Conservation (phyloP, 2,797 vertebrate genomes). For the Neoniphon sammara region DNA sequence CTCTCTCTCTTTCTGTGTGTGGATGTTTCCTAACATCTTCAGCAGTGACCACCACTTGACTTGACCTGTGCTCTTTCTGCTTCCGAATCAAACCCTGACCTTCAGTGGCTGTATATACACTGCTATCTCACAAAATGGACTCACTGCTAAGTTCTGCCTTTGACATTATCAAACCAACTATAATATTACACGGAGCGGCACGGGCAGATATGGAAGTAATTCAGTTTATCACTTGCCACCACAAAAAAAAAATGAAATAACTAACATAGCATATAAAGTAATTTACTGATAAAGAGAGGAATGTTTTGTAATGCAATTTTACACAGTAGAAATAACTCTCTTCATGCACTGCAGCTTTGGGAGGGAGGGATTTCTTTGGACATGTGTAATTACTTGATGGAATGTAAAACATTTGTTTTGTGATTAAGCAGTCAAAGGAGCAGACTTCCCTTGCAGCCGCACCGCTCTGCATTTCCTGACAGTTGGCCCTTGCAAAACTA, state of each 20-base stretch:
- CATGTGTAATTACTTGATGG: conserved; percentile 37
- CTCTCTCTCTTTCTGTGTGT: too few relatives aligned
- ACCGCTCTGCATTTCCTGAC: not conserved
- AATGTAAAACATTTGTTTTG: conserved; percentile 24
- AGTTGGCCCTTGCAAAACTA: not conserved
- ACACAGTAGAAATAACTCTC: conserved; percentile 3
- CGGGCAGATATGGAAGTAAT: conserved; percentile 35
- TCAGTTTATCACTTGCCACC: conserved; percentile 39
- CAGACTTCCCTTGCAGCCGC: not conserved
- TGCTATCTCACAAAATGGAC: conserved; percentile 27
- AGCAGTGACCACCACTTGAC: conserved; percentile 57
- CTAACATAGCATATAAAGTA: conserved; percentile 13
- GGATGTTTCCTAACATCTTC: conserved; percentile 24
- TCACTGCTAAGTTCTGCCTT: conserved; percentile 47
- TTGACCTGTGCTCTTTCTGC: conserved; percentile 39
- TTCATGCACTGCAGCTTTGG: not conserved
- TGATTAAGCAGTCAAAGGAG: conserved; percentile 13
- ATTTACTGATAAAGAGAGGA: conserved; percentile 24
- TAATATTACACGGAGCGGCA: conserved; percentile 52
- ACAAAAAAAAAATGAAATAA: conserved; percentile 34
- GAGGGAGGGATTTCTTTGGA: conserved; percentile 39
- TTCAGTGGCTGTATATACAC: conserved; percentile 56
- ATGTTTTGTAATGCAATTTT: conserved; percentile 25
- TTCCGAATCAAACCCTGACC: conserved; percentile 55
- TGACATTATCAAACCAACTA: conserved; percentile 49